phyloP scores from a whole-genome alignment of 2,797 vertebrate genomes.

The Hapalemur alaotrensis region DNA sequence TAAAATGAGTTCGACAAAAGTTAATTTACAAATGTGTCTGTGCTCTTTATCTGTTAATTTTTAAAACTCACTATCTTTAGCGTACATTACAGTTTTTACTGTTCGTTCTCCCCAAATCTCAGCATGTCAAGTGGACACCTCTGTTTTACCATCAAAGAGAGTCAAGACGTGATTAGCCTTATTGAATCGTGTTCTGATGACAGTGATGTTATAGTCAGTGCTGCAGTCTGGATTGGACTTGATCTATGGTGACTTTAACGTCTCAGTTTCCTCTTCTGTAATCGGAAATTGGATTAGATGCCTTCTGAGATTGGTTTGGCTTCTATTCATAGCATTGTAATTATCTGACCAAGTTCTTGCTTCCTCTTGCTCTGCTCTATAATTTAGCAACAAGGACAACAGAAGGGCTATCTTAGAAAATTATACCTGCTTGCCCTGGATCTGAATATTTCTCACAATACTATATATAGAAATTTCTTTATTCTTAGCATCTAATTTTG shows the following conservation, averaged over 20 bases:
- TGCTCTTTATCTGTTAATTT: not conserved
- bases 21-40: not conserved
- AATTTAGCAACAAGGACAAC: conserved; percentile 9
- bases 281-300: not conserved
- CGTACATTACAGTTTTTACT: not conserved
- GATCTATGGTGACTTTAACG: not conserved
- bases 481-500: conserved; percentile 3
- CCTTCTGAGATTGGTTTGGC: not conserved
- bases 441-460: not conserved
- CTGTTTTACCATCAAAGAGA: not conserved
- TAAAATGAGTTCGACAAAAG: conserved; percentile 6
- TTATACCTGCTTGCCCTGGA: not conserved
- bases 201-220: not conserved
- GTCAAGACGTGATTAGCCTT: not conserved
- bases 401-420: not conserved
- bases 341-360: not conserved
- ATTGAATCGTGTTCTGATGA: not conserved
- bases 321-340: not conserved
- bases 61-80: not conserved
- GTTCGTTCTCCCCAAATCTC: not conserved
- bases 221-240: not conserved
- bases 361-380: not conserved
- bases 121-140: not conserved
- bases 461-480: not conserved
- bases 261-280: not conserved